phyloP scores from a whole-genome alignment of 2,888 invertebrate genomes.

The Orthonychiurus folsomi region DNA sequence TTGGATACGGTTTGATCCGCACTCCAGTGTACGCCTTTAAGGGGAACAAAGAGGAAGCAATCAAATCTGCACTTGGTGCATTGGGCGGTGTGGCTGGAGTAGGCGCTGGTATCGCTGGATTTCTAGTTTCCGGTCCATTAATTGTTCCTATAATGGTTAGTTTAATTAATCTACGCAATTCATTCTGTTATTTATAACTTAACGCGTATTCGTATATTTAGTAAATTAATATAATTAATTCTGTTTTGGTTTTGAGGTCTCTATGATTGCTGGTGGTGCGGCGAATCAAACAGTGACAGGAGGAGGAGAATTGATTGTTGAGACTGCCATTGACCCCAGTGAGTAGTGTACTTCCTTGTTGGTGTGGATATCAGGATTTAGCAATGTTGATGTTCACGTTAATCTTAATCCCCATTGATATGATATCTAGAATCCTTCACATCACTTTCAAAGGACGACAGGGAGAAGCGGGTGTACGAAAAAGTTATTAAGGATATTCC shows the following conservation, averaged over 20 bases:
- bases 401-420: no score
- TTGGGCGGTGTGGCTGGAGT: conserved; percentile 10
- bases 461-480: conserved; percentile 22
- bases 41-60: conserved; percentile 22
- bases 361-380: no score
- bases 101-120: conserved; percentile 16
- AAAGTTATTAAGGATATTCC: conserved; percentile 19
- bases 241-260: no score
- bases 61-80: conserved; percentile 13
- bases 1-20: conserved; percentile 22
- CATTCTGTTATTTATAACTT: no score
- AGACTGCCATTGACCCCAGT: conserved; percentile 1
- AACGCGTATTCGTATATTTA: no score
- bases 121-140: conserved; percentile 16
- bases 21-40: conserved; percentile 20
- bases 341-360: no score
- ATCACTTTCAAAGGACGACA: conserved; percentile 12
- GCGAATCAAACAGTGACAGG: conserved; percentile 20
- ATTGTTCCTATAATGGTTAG: conserved; percentile 11
- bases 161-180: no score
- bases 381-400: background rate
- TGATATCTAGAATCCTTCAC: conserved; percentile 13
- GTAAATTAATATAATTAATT: background rate
- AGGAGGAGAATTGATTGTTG: conserved; percentile 21
- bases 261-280: background rate